Conservation (phyloP, 2,113 vertebrate species). For the Phalacrocorax aristotelis region DNA sequence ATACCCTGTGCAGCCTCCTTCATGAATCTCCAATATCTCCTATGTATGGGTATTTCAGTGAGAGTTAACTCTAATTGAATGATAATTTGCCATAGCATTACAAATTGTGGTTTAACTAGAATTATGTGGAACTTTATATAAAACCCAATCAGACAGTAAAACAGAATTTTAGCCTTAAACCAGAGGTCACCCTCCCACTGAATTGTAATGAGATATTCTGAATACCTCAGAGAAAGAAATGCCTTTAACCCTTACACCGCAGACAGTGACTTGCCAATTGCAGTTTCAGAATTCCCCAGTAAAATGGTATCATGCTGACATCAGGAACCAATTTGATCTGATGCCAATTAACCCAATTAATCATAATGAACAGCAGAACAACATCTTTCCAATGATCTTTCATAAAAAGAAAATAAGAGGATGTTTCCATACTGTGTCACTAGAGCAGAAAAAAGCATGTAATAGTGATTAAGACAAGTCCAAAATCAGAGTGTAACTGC, state of each 20-base stretch:
- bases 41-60: not conserved
- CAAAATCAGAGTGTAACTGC: not conserved
- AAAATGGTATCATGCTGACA: constrained; percentile 1
- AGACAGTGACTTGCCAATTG: not conserved
- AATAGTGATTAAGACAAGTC: not conserved
- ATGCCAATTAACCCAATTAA: constrained; percentile 49
- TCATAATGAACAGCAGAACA: not conserved
- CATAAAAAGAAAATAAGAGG: not conserved
- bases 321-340: constrained; percentile 20
- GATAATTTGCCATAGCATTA: constrained; percentile 70
- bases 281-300: not conserved
- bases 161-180: constrained; percentile 68
- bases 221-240: constrained; percentile 20
- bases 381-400: not conserved
- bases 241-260: constrained; percentile 37
- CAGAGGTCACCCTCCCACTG: constrained; percentile 45
- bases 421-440: not conserved
- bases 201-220: constrained; percentile 55
- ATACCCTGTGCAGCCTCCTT: not conserved
- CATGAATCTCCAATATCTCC: constrained; percentile 26
- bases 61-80: constrained; percentile 63
- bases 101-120: constrained; percentile 69
- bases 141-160: constrained; percentile 69
- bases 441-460: not conserved
- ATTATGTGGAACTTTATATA: constrained; percentile 65